These are phyloP conservation scores for Coregonus clupeaformis DNA, from an alignment of 2,113 vertebrate genomes.

Conservation along the genomic window DNA sequence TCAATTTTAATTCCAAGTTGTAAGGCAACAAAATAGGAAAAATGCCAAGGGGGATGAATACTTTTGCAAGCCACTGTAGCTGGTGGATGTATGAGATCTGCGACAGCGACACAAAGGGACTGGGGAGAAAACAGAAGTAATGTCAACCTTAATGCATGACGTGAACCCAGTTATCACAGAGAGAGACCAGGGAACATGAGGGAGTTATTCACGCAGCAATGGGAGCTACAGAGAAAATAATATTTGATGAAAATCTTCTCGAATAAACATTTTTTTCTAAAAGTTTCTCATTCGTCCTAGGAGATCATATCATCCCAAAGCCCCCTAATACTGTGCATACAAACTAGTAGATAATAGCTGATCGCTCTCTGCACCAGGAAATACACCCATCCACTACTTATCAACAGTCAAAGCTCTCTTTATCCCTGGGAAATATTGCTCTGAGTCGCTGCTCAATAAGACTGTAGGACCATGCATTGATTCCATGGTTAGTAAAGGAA, in stretches of 20 bases:
- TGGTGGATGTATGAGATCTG: background rate
- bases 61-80: too few relatives aligned
- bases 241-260: background rate
- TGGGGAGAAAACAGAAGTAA: background rate
- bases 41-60: too few relatives aligned
- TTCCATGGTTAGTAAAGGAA: background rate
- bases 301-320: background rate
- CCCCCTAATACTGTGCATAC: background rate
- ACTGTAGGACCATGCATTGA: too few relatives aligned
- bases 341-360: too few relatives aligned
- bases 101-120: background rate
- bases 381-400: background rate
- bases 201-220: background rate
- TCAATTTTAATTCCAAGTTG: too few relatives aligned
- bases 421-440: background rate
- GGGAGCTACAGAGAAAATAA: background rate
- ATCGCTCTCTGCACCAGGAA: background rate
- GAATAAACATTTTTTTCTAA: background rate
- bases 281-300: background rate
- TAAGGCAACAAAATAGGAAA: too few relatives aligned
- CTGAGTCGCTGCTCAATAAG: too few relatives aligned
- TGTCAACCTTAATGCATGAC: background rate
- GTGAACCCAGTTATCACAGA: background rate
- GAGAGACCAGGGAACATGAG: background rate
- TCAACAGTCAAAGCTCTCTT: conserved; percentile 1